Percentiles rank a stretch among this genome's conserved stretches.
Conservation (phyloP, 2,113 vertebrate species). For the Petrocephalus zakoni region DNA sequence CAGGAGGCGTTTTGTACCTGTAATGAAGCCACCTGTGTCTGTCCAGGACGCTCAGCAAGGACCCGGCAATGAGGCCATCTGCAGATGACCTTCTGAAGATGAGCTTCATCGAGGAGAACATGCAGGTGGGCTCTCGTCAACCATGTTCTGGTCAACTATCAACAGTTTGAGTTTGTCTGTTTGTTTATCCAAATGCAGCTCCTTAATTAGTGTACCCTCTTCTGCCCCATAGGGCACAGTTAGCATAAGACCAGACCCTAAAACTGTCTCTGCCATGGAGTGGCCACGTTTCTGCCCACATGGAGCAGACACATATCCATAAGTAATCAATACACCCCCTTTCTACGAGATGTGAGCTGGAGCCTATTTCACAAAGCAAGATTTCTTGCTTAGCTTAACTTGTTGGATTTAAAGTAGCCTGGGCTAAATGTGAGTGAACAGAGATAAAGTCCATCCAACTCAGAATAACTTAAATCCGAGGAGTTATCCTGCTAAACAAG, state of each 20-base stretch:
- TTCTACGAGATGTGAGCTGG: neutral
- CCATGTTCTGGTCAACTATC: neutral
- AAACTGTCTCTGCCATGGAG: neutral
- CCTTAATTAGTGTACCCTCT: neutral
- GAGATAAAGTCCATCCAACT: neutral
- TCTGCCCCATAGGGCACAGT: neutral
- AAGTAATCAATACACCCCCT: neutral
- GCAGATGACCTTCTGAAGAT: conserved; percentile 65
- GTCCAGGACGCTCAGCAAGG: conserved; percentile 72
- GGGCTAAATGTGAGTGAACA: neutral
- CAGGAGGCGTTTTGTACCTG: neutral
- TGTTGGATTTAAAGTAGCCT: neutral
- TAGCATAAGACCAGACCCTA: neutral
- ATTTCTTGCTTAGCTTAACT: neutral
- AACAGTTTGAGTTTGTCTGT: neutral
- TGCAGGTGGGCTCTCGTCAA: conserved; percentile 51
- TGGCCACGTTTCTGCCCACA: neutral
- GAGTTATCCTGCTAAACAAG: neutral
- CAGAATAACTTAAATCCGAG: neutral
- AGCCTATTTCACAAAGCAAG: neutral
- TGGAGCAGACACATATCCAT: neutral
- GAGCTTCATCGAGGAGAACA: conserved; percentile 57
- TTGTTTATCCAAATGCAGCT: neutral
- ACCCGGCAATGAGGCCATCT: conserved; percentile 60
- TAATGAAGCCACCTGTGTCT: neutral